Percentiles rank a stretch among this genome's conserved stretches.
These are phyloP conservation scores for Channa argus DNA, from an alignment of 2,113 vertebrate genomes.

Conservation along the genomic window DNA sequence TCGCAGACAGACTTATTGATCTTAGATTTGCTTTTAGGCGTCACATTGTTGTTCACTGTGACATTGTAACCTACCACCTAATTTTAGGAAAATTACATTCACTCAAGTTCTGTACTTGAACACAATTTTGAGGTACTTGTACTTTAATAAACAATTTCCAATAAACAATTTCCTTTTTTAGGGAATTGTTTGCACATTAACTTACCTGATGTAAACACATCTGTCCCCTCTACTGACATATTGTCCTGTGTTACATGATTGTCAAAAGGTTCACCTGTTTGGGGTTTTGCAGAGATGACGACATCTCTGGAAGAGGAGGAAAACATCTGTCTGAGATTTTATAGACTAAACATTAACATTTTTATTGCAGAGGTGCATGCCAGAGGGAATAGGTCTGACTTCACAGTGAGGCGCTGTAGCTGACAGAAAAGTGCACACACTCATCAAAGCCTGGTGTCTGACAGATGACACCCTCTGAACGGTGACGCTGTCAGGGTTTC, in stretches of 20 bases:
- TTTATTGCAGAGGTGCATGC: constrained; percentile 33
- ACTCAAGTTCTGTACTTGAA: no score
- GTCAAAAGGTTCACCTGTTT: no score
- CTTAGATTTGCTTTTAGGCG: background rate
- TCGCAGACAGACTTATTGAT: background rate
- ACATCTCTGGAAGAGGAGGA: background rate
- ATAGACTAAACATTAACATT: background rate
- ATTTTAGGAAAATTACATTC: no score
- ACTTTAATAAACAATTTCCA: no score
- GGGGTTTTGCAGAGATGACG: constrained; percentile 7
- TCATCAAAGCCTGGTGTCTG: background rate
- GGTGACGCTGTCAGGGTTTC: constrained; percentile 35
- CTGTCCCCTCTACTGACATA: no score
- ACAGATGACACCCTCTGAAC: background rate
- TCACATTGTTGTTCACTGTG: background rate
- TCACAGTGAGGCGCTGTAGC: background rate
- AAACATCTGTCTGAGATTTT: constrained; percentile 10
- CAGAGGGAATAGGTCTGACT: constrained; percentile 17
- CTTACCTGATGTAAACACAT: no score
- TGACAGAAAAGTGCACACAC: background rate
- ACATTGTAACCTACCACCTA: no score
- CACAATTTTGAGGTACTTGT: no score
- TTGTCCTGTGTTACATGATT: no score
- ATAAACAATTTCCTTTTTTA: no score
- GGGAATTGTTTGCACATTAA: no score